Base-by-base conservation (phyloP, 2,113 vertebrate species). In the Silurus glanis region DNA sequence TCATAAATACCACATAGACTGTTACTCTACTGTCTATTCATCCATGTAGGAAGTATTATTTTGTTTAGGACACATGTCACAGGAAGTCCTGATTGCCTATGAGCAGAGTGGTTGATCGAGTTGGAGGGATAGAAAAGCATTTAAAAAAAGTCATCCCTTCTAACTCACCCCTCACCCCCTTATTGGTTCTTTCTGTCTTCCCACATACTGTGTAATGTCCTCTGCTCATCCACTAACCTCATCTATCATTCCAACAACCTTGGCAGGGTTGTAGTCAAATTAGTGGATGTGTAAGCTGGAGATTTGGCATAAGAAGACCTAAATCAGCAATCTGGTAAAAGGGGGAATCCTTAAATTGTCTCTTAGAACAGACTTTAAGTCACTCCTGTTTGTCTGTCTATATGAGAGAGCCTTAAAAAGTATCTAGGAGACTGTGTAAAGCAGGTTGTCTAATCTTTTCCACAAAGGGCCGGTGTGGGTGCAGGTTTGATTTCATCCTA, bases 271-370 rank as follows among this genome's bases (percentile, higher is more conserved):
- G 67, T 67, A 67, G 90, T 93, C 85, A 64, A 87, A 91, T 80
- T 7, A 67, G 71, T 59, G 59, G 80, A 69, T 51, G 69, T 17
- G 69, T 17, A 51, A 58, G 14, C 87, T 81, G 79, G 87, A 90
- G 67, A 86, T 84, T 82, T 91, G 83, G 92, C 92, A 92, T 89
- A 87, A 88, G 83, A 17, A 82, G 62, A 13, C 23, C 75, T 85
- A 66, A 61, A 66, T 89, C 89, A 89, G 86, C 89, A 86, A 45
- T 28, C 56, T 37, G 17, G 21, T 9, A 76, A 9, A 37, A 80
- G 14, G 49, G 74, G 85, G 67, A 80, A 81, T 83, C 80, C 85
- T 83, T 58, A 14, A 64, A 14, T 51, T 80, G 59, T 56, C 47
- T 86, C 78, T 83, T 28, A 61, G 59, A 51, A n/a, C 56, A 74